Evolutionary conservation across 2,888 invertebrate species (phyloP).

Genomic region (Clanis bilineata): DNA sequence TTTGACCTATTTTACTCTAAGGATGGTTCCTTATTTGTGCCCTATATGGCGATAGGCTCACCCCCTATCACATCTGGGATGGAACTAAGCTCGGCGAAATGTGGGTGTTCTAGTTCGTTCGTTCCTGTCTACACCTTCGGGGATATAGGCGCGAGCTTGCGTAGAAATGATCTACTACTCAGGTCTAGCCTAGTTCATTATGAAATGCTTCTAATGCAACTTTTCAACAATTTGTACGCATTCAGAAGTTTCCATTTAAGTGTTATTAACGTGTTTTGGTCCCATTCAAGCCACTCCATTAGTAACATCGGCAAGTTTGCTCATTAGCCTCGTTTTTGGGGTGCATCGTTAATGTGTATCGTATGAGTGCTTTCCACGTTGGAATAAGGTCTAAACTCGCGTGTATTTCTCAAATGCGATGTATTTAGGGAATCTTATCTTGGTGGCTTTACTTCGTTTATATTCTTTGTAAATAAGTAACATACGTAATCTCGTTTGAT

Average conservation of each 20-base stretch:
- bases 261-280: slow-evolving; percentile 14
- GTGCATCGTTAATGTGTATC: slow-evolving; percentile 42
- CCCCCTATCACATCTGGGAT: no score
- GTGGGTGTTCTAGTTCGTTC: no score
- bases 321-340: slow-evolving; percentile 45
- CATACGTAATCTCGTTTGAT: neutral
- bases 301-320: slow-evolving; percentile 32
- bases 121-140: no score
- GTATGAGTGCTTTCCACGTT: neutral
- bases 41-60: no score
- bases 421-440: neutral
- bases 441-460: neutral
- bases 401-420: neutral
- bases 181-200: neutral
- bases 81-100: no score
- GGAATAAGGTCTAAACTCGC: neutral
- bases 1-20: no score
- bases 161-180: neutral
- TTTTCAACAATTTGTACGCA: neutral
- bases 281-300: slow-evolving; percentile 15
- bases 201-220: neutral
- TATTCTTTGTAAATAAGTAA: neutral
- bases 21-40: no score
- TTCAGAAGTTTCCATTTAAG: slow-evolving; percentile 3
- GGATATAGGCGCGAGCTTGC: no score